Evolutionary conservation across 2,113 vertebrate genomes (phyloP).

Genomic region (Parotia lawesii): DNA sequence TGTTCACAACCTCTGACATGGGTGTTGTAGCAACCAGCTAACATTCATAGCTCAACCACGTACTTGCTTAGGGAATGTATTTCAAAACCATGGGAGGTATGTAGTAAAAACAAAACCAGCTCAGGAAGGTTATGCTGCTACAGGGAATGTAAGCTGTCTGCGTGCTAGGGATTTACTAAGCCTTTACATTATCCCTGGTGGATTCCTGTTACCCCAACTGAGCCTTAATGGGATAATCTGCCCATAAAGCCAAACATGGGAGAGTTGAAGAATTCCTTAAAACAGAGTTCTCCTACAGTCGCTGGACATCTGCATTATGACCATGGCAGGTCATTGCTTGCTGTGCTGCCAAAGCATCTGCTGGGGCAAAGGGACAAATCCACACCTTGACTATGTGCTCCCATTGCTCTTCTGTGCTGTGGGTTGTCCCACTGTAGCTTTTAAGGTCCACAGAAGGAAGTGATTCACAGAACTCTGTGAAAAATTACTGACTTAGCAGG

Average conservation of each 20-base stretch:
- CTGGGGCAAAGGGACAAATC: neutral
- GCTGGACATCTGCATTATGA: rapidly evolving
- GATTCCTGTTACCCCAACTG: neutral
- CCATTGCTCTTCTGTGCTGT: neutral
- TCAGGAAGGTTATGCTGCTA: neutral
- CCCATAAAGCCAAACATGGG: neutral
- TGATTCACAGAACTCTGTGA: too few species aligned
- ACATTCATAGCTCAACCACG: neutral
- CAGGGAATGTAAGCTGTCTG: neutral
- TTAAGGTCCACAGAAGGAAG: neutral
- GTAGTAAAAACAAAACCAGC: neutral
- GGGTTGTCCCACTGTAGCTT: neutral
- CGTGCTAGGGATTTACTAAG: neutral
- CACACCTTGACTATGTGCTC: neutral
- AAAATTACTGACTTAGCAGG: neutral
- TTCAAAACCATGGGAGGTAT: neutral
- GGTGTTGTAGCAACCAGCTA: neutral
- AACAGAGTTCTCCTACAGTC: neutral
- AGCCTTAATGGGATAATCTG: neutral
- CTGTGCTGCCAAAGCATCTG: neutral
- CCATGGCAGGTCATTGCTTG: neutral
- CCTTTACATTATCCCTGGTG: neutral
- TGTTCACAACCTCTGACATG: neutral
- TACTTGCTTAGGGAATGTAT: neutral
- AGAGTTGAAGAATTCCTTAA: neutral